Base-by-base conservation (phyloP, 2,888 invertebrate genomes). In the Megamerina dolium region DNA sequence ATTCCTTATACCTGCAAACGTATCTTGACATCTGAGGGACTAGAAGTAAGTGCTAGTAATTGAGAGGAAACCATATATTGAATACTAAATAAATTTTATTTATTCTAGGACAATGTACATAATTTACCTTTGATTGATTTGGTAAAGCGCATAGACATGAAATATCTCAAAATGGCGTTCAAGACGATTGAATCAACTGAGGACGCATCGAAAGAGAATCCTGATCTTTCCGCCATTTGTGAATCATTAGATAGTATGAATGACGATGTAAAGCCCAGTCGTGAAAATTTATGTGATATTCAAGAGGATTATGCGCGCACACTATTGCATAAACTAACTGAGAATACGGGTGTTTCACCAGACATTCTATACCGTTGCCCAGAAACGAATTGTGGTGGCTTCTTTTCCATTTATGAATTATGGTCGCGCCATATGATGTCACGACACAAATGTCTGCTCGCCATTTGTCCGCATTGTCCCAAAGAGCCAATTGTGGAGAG, bases 311-410 rank as follows among this genome's bases (percentile, higher is more conserved):
- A 37, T 1, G 18, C 48, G 10, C 46, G 40, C 38, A 17, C 40
- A 4, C 37, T 48, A 2, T 45, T 55, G 13, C 17, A 37, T 14
- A 52, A 51, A 42, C 33, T 53, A 35, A 52, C 53, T 14, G 12
- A 34, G 6, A 39, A 48, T 20, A 54, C 54, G 1, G 56, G 56
- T 4, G 10, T 54, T 13, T 3, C 49, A 6, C 52, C 50, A 3
- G 50, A 56, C 37, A 41, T 39, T 4, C 47, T 59, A 0, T 59
- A 56, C 26, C 54, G 48, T 6, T 59, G 59, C 13, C 48, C 53
- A 1, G 17, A 43, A 13, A 2, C 31, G 14, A 30, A 31, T 4
- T 59, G 59, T 30, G 50, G 47, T 4, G 57, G 55, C 9, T 56
- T 54, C 20, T 57, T 57, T 42, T 51, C 55, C 3, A 45, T 43